Percentiles rank a stretch among this genome's conserved stretches.
These are phyloP conservation scores for Myiopsitta monachus DNA, from an alignment of 2,113 vertebrate species.

Conservation along the genomic window DNA sequence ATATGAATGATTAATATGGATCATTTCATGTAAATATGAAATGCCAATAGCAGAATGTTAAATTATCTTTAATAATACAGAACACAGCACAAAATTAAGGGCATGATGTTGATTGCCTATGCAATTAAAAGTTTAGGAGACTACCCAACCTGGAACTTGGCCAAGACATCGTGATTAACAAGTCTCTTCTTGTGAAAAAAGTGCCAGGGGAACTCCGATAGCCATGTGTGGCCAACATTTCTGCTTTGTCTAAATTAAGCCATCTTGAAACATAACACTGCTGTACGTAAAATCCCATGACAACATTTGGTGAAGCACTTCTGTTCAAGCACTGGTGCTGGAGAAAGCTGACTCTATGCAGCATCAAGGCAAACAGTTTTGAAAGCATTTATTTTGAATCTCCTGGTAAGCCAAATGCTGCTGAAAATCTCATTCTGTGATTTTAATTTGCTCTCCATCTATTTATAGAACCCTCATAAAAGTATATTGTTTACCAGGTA, in stretches of 20 bases:
- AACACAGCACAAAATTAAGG: background rate
- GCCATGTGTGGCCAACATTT: slow-evolving; percentile 22
- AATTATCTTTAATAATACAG: background rate
- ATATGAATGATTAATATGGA: background rate
- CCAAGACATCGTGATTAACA: background rate
- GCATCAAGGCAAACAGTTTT: slow-evolving; percentile 20
- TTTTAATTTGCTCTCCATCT: background rate
- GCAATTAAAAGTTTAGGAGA: slow-evolving; percentile 21
- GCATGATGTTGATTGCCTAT: background rate
- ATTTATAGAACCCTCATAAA: background rate
- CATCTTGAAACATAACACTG: background rate
- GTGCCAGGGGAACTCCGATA: background rate
- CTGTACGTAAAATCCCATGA: slow-evolving; percentile 20
- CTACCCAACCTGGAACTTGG: slow-evolving; percentile 5
- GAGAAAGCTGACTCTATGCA: slow-evolving; percentile 24
- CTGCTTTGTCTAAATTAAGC: slow-evolving; percentile 30
- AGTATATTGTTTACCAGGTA: background rate
- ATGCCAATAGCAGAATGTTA: background rate
- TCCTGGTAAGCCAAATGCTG: background rate
- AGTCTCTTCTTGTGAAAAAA: background rate
- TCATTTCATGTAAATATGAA: background rate
- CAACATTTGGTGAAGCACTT: slow-evolving; percentile 29
- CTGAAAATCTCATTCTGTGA: background rate
- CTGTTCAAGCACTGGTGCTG: slow-evolving; percentile 17
- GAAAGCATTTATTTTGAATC: slow-evolving; percentile 17